phyloP scores from a whole-genome alignment of 1,140 invertebrate genomes.

The Leptopilina clavipes region DNA sequence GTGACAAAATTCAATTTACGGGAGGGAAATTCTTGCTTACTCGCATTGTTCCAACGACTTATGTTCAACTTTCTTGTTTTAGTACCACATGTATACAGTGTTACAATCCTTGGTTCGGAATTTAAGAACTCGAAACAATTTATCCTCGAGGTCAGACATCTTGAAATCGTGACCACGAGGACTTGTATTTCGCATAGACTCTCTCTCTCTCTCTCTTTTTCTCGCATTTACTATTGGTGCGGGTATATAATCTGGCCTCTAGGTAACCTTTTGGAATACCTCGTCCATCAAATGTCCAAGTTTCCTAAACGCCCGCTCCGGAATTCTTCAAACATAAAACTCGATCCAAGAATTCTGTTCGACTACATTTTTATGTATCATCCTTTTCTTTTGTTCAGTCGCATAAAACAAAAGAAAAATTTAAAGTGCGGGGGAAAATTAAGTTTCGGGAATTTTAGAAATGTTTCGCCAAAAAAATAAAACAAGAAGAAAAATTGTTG shows the following conservation, averaged over 20 bases:
- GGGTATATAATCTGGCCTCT: not conserved
- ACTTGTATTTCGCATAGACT: constrained; percentile 1
- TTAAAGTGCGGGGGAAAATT: no score
- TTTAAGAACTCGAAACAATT: constrained; percentile 53
- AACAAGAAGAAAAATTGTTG: no score
- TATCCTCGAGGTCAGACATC: constrained; percentile 30
- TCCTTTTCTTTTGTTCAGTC: not conserved
- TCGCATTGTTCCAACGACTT: constrained; percentile 50
- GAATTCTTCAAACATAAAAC: not conserved
- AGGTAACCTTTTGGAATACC: not conserved
- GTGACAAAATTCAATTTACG: not conserved
- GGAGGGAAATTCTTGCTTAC: constrained; percentile 35
- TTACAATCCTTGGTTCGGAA: constrained; percentile 44
- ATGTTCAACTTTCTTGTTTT: constrained; percentile 41
- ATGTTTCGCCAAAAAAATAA: no score
- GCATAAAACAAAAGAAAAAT: not conserved
- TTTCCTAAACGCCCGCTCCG: not conserved
- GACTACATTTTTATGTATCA: constrained; percentile 13
- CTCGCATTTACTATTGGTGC: not conserved
- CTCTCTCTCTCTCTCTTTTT: no score
- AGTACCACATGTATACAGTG: not conserved
- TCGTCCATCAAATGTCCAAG: not conserved
- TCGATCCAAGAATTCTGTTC: constrained; percentile 6
- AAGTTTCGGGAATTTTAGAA: no score
- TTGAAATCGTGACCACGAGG: constrained; percentile 1